Evolutionary conservation across 2,113 vertebrate genomes (phyloP), one percentile per base, ranked within the genome.

Genomic region (Dasyornis broadbenti): DNA sequence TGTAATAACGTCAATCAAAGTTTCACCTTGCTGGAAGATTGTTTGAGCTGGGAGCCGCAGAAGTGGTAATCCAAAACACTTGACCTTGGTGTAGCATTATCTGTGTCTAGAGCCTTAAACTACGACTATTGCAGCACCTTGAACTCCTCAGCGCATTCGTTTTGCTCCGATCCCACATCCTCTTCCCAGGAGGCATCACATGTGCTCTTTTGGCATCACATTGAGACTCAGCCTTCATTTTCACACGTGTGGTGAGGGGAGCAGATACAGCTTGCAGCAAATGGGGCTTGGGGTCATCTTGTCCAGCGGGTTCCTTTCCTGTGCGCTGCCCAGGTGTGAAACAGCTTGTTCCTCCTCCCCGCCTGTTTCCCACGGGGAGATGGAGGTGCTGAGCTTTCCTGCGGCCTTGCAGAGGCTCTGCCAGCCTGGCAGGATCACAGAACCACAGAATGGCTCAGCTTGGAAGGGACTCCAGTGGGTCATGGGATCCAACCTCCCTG

Each of bases 111-210:
- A 81, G 37, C 66, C 61, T 56, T 7, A 21, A 60, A 13, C 11
- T 57, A 17, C 1, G 2, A 17, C 56, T 64, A 6, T 2, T 47
- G 37, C 81, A 68, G n/a, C 52, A 19, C 64, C 27, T 45, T 7
- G 2, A 13, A 8, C 17, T 39, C 69, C 37, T 26, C 50, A 23
- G 42, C 0, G 0, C 0, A 0, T 16, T 60, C 2, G 0, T 12
- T 11, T 7, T 31, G 15, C 69, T 78, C 1, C 1, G 65, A 12
- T 33, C 64, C 56, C n/a, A 12, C 1, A 0, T n/a, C 44, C 14
- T 10, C 54, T 9, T 33, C 73, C 7, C 47, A 13, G 39, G 13
- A 40, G 28, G 20, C 8, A 8, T 1, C 15, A 4, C 79, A 11
- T 0, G 8, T 0, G 10, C 11, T 18, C 27, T 7, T 35, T 4